phyloP scores from a whole-genome alignment of 2,888 invertebrate genomes.

The Tribolium freemani region DNA sequence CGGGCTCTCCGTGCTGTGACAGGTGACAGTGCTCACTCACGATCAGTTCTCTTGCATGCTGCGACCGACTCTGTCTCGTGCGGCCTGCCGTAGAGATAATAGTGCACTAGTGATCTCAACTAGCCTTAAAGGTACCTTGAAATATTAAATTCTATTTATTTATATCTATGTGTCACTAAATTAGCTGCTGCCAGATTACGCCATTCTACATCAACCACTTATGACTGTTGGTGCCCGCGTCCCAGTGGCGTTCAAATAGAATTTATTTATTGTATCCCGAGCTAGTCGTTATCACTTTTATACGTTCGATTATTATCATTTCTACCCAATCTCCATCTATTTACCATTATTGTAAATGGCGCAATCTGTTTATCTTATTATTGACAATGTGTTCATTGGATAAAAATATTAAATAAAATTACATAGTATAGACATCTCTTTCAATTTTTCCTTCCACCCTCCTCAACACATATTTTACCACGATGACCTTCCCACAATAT shows the following conservation, averaged over 20 bases:
- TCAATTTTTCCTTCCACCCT: not conserved
- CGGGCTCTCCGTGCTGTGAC: conserved; percentile 58
- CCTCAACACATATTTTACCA: not conserved
- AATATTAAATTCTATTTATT: conserved; percentile 65
- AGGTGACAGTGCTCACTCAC: conserved; percentile 59
- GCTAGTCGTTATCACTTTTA: conserved; percentile 33
- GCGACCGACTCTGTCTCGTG: conserved; percentile 57
- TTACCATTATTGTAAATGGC: conserved; percentile 61
- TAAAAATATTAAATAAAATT: conserved; percentile 65
- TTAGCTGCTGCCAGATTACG: conserved; percentile 65
- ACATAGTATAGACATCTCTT: conserved; percentile 49
- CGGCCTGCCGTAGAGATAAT: conserved; percentile 63
- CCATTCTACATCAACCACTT: conserved; percentile 65
- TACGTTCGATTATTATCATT: conserved; percentile 27
- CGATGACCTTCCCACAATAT: conserved; percentile 7
- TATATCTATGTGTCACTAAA: conserved; percentile 61
- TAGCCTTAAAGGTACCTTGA: conserved; percentile 68
- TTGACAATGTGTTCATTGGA: conserved; percentile 68
- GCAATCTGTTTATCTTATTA: conserved; percentile 65
- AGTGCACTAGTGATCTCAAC: conserved; percentile 69
- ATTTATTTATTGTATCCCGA: conserved; percentile 10
- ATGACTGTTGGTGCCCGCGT: conserved; percentile 63
- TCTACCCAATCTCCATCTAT: conserved; percentile 24
- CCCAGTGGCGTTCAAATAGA: conserved; percentile 51
- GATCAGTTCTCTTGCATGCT: conserved; percentile 55